phyloP scores from a whole-genome alignment of 2,113 vertebrate genomes.

The Centropus unirufus region DNA sequence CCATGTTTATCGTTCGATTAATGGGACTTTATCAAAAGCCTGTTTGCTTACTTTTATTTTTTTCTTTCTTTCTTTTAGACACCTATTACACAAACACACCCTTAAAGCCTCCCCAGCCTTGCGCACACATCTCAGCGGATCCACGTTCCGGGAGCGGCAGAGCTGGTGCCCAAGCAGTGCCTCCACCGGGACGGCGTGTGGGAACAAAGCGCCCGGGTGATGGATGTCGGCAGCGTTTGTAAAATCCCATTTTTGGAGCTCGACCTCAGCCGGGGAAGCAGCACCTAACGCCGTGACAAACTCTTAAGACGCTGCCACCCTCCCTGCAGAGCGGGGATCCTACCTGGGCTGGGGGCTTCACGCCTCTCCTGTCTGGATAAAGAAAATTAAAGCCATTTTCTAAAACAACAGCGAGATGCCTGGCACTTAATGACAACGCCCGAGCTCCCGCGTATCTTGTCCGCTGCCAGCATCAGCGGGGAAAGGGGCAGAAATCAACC shows the following conservation, averaged over 20 bases:
- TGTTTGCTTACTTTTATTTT: neutral
- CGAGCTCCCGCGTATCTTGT: neutral
- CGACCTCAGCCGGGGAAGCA: neutral
- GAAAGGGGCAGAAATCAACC: too few species aligned
- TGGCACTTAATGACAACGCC: neutral
- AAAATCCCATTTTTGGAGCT: neutral
- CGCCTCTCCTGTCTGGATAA: neutral
- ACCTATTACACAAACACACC: neutral
- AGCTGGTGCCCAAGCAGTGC: neutral
- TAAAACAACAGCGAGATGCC: neutral
- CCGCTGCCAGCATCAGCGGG: neutral
- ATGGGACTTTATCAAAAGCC: slow-evolving; percentile 38
- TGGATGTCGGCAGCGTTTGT: neutral
- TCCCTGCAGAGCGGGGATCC: neutral
- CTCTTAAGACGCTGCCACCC: neutral
- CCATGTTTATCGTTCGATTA: neutral
- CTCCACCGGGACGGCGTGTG: neutral
- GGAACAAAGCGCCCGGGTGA: neutral
- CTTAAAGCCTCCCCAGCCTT: neutral
- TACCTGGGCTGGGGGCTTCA: neutral
- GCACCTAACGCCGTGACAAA: neutral
- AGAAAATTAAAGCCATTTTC: neutral
- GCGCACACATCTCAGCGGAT: neutral
- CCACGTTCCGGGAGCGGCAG: neutral
- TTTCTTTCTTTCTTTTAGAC: neutral